phyloP scores from a whole-genome alignment of 1,140 invertebrate species.

The Temnothorax longispinosus region DNA sequence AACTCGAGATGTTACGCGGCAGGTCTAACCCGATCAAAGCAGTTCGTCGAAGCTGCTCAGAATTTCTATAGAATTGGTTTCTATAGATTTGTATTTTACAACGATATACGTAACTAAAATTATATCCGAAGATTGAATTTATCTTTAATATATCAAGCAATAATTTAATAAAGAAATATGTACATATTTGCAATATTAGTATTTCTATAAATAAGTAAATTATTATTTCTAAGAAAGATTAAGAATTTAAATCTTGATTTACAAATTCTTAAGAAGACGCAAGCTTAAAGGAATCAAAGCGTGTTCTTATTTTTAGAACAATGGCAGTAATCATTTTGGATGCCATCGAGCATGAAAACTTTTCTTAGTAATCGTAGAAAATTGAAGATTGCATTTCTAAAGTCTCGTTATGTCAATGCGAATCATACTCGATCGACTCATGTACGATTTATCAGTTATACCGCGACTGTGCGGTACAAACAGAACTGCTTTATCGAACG shows the following conservation, averaged over 20 bases:
- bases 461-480: conserved; percentile 23
- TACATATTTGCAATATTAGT: neutral
- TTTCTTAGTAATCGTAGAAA: neutral
- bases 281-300: neutral
- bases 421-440: conserved; percentile 6
- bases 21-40: conserved; percentile 70
- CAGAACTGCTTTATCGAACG: conserved; percentile 50
- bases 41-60: conserved; percentile 60
- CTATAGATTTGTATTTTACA: conserved; percentile 31
- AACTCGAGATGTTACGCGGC: conserved; percentile 72
- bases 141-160: neutral
- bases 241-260: neutral
- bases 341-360: neutral
- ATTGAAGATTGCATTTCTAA: neutral
- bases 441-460: conserved; percentile 32
- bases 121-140: conserved; percentile 3
- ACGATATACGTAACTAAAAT: conserved; percentile 36
- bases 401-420: conserved; percentile 18
- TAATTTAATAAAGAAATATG: neutral
- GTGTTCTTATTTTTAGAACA: neutral
- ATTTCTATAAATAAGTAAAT: neutral
- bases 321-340: neutral
- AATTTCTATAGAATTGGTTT: conserved; percentile 70
- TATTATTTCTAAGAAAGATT: neutral
- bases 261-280: neutral